Conservation (phyloP, 2,888 invertebrate species). For the Apomyelois bistriatella region DNA sequence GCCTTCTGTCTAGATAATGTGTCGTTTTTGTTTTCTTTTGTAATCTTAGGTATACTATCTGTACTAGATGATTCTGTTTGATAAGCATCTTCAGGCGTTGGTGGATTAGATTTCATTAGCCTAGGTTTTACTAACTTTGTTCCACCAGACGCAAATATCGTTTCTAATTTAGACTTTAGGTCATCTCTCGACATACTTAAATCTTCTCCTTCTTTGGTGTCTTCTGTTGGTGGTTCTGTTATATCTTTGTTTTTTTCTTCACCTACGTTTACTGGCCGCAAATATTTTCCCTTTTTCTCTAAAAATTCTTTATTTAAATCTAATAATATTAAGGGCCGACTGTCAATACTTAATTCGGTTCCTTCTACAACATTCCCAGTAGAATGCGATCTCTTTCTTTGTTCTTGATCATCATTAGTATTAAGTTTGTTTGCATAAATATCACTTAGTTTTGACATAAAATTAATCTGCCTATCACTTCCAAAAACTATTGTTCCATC, state of each 20-base stretch:
- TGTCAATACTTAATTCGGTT: constrained; percentile 31
- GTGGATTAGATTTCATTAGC: constrained; percentile 59
- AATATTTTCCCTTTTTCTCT: constrained; percentile 41
- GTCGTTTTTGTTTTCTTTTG: constrained; percentile 67
- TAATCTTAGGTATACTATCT: constrained; percentile 56
- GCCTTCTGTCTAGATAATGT: constrained; percentile 67
- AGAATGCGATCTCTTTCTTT: constrained; percentile 57
- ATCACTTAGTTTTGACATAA: constrained; percentile 65
- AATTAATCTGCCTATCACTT: constrained; percentile 55
- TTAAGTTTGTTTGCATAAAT: constrained; percentile 60
- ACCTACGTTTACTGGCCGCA: constrained; percentile 45
- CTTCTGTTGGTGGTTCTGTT: constrained; percentile 20
- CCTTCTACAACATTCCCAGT: constrained; percentile 52
- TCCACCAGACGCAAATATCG: constrained; percentile 60
- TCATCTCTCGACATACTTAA: constrained; percentile 53
- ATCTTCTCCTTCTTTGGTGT: constrained; percentile 48
- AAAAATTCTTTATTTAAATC: constrained; percentile 63
- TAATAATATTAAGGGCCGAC: constrained; percentile 32
- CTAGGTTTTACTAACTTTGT: constrained; percentile 52
- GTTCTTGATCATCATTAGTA: constrained; percentile 44
- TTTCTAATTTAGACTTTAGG: constrained; percentile 65
- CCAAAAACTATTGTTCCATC: constrained; percentile 55
- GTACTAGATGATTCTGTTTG: constrained; percentile 53
- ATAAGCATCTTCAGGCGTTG: constrained; percentile 58
- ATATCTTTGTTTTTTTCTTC: constrained; percentile 27